Conservation (phyloP, 2,797 vertebrate species). For the Lithobates pipiens region DNA sequence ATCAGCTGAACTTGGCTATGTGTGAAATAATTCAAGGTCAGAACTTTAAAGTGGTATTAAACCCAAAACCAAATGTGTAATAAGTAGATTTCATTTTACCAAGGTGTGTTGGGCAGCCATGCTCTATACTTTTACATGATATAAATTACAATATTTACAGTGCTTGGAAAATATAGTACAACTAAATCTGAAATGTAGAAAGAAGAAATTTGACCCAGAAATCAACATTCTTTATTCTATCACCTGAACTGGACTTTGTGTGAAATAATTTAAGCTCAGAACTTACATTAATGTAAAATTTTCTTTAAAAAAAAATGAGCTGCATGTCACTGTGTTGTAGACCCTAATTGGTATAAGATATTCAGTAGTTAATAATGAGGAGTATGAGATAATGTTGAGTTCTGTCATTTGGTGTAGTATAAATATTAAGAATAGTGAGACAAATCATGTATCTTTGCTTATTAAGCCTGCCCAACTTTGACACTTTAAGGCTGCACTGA, state of each 20-base stretch:
- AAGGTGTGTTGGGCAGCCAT: neutral
- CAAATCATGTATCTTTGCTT: constrained; percentile 47
- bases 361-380: constrained; percentile 49
- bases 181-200: neutral
- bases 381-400: constrained; percentile 41
- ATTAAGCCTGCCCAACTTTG: constrained; percentile 41
- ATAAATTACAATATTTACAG: neutral
- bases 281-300: constrained; percentile 16
- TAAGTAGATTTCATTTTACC: too few relatives aligned
- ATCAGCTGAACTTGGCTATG: constrained; percentile 30
- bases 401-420: constrained; percentile 49
- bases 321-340: constrained; percentile 27
- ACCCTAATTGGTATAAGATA: constrained; percentile 48
- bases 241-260: constrained; percentile 31
- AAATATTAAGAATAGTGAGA: constrained; percentile 36
- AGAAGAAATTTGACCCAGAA: constrained; percentile 12
- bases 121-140: neutral
- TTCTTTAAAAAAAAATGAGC: constrained; percentile 8
- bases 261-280: neutral
- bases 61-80: too few relatives aligned
- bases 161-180: neutral
- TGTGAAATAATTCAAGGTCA: constrained; percentile 19
- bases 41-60: too few relatives aligned
- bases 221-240: constrained; percentile 13
- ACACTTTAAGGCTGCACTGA: constrained; percentile 35